Conservation (phyloP, 2,888 invertebrate genomes). For the Neoascia interrupta region DNA sequence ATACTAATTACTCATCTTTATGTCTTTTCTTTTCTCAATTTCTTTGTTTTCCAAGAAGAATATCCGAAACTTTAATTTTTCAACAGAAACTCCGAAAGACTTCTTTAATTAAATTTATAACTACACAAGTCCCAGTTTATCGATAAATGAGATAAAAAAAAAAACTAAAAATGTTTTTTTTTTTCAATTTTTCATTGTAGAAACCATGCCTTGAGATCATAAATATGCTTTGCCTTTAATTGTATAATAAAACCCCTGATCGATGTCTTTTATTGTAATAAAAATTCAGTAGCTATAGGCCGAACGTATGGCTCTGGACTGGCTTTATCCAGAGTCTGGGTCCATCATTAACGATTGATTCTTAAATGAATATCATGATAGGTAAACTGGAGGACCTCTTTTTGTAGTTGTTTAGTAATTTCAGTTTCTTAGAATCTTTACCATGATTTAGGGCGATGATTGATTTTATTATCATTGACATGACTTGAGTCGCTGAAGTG, state of each 20-base stretch:
- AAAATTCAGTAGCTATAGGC: slow-evolving; percentile 50
- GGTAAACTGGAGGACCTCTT: too few relatives aligned
- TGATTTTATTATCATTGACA: too few relatives aligned
- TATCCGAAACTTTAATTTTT: slow-evolving; percentile 10
- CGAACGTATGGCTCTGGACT: too few relatives aligned
- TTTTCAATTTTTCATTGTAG: slow-evolving; percentile 25
- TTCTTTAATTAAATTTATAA: slow-evolving; percentile 22
- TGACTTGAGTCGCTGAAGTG: too few relatives aligned
- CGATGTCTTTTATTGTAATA: slow-evolving; percentile 33
- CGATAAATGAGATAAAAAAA: slow-evolving; percentile 2
- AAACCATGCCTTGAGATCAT: too few relatives aligned
- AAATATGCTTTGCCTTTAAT: slow-evolving; percentile 49
- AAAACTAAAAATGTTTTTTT: neutral
- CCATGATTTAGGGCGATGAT: too few relatives aligned
- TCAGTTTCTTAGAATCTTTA: too few relatives aligned
- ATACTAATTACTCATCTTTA: slow-evolving; percentile 49
- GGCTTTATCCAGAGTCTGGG: too few relatives aligned
- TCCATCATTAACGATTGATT: too few relatives aligned
- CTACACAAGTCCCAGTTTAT: slow-evolving; percentile 2
- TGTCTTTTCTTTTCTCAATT: slow-evolving; percentile 12
- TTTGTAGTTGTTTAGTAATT: too few relatives aligned
- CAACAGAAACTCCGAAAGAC: slow-evolving; percentile 32
- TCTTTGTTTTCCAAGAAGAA: slow-evolving; percentile 16
- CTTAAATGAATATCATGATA: too few relatives aligned
- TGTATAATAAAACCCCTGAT: slow-evolving; percentile 41